Conservation (phyloP, 1,140 invertebrate species). For the Bombus cullumanus region DNA sequence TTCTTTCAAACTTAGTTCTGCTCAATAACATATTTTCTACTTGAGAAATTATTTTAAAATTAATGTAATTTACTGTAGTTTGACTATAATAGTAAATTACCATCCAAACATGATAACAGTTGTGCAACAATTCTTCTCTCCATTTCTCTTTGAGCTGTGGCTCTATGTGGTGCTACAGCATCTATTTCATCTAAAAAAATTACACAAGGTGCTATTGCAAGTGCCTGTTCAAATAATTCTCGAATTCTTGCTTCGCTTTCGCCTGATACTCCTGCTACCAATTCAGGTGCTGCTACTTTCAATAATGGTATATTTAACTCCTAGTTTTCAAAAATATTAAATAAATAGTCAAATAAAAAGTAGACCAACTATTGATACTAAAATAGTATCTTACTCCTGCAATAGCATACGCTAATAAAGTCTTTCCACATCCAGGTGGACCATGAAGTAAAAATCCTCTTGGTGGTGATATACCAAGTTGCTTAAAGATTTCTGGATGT, state of each 20-base stretch:
- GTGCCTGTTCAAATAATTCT: conserved; percentile 94
- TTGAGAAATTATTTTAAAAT: not conserved
- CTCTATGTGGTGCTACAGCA: conserved; percentile 92
- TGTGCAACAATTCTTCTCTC: conserved; percentile 97
- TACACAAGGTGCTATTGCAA: conserved; percentile 89
- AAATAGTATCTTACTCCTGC: conserved; percentile 88
- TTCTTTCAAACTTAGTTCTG: conserved; percentile 85
- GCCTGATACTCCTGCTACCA: conserved; percentile 97
- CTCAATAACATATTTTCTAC: conserved; percentile 19
- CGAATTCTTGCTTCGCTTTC: conserved; percentile 97
- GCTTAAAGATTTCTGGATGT: conserved; percentile 91
- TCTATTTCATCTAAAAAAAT: conserved; percentile 98
- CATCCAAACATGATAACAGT: conserved; percentile 93
- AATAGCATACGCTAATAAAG: conserved; percentile 94
- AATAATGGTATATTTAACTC: conserved; percentile 90
- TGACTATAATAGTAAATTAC: conserved; percentile 73
- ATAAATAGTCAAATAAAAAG: conserved; percentile 6
- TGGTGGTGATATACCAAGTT: conserved; percentile 91
- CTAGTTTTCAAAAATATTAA: conserved; percentile 69
- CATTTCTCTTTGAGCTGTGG: conserved; percentile 96
- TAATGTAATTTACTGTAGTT: not conserved
- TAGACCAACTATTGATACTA: not conserved
- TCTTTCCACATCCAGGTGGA: conserved; percentile 97
- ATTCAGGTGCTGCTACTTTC: conserved; percentile 94
- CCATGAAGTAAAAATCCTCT: conserved; percentile 94